Base-by-base conservation (phyloP, 2,113 vertebrate genomes). In the Patagioenas fasciata region DNA sequence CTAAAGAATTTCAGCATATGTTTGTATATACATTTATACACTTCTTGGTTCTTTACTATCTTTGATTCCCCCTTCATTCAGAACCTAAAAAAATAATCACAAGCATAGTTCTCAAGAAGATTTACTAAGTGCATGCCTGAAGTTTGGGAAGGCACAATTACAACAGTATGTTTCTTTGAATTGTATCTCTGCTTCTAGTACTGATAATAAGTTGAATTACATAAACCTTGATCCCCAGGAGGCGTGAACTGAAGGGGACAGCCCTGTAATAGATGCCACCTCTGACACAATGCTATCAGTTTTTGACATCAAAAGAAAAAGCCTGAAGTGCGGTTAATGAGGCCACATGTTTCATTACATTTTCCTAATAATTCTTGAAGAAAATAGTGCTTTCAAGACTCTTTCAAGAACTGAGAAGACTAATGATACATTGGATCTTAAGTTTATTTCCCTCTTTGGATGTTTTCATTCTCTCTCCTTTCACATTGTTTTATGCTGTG, bases 231-330 rank as follows among this genome's bases (percentile, higher is more conserved):
- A 70, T 61, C 26, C 71, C 61, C 16, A 53, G 48, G 28, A 89
- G 28, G 77, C 23, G 82, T 40, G 48, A 79, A 72, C 10, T 15
- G 79, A 81, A 79, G 4, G 11, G 56, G 42, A 88, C 56, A 75
- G 80, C 31, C 40, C 53, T 91, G 28, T 58, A 61, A 54, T 36
- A 80, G 25, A 62, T 38, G 36, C 8, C 44, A 47, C 44, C 80
- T 84, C 47, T 84, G 56, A 70, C n/a, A 82, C 5, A 60, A 19
- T 1, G 0, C 24, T 67, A 53, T 85, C 79, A 83, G 54, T 54
- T 62, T 85, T 93, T 80, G 58, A 87, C 82, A 85, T 72, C 13
- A 91, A 82, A 93, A 31, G 36, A 84, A 85, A 58, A 90, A 51
- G 21, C 29, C 40, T 70, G 62, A 88, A 75, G 32, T 64, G 71